These are phyloP conservation scores for Philypnodon macrostomus DNA, from an alignment of 2,797 vertebrate species.

Conservation along the genomic window DNA sequence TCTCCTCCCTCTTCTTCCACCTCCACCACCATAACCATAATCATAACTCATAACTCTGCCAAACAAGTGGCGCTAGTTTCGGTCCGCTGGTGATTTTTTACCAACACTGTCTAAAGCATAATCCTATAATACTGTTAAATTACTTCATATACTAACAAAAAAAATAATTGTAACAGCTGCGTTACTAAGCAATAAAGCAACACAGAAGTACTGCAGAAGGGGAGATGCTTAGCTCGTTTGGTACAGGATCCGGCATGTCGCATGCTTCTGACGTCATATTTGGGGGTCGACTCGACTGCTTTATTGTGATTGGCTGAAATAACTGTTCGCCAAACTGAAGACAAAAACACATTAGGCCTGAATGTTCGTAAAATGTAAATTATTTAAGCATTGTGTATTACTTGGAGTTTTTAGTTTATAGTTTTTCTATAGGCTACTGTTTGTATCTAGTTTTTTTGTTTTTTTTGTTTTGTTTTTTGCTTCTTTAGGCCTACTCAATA, in stretches of 20 bases:
- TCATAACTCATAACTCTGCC: constrained; percentile 75
- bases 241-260: constrained; percentile 35
- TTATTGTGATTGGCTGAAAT: constrained; percentile 46
- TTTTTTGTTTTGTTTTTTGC: no score
- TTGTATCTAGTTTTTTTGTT: no score
- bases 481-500: no score
- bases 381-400: no score
- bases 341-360: no score
- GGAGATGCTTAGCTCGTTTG: neutral
- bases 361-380: no score
- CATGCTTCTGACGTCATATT: constrained; percentile 18
- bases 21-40: constrained; percentile 60
- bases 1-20: constrained; percentile 53
- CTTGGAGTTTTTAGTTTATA: no score
- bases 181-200: neutral
- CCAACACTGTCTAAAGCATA: neutral
- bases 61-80: neutral
- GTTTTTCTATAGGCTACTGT: no score
- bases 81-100: neutral
- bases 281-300: neutral
- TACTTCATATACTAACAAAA: no score
- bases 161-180: no score
- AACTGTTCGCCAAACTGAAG: neutral
- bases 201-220: neutral
- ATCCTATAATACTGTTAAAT: neutral